Conservation (phyloP, 1,140 invertebrate species). For the Neuroterus valhalla region DNA sequence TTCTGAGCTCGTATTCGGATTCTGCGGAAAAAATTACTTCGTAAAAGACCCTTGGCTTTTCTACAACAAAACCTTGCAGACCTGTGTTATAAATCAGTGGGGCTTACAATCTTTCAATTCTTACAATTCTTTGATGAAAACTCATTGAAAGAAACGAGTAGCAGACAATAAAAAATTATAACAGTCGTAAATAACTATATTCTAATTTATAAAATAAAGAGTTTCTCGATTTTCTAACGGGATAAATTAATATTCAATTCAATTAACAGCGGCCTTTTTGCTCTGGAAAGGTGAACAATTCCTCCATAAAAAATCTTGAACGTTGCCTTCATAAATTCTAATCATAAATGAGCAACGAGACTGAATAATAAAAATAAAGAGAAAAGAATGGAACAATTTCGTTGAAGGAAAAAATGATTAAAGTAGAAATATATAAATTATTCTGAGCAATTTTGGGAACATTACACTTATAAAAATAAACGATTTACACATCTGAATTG, state of each 20-base stretch:
- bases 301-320: background rate
- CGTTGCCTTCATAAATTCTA: conserved; percentile 19
- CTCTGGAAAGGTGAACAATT: background rate
- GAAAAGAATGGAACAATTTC: conserved; percentile 11
- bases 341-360: conserved; percentile 18
- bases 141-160: background rate
- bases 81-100: too few species aligned
- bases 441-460: conserved; percentile 4
- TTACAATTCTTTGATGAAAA: background rate
- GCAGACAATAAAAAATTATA: background rate
- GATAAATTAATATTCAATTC: background rate
- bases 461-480: conserved; percentile 10
- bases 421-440: conserved; percentile 1
- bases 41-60: too few species aligned
- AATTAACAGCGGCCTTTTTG: background rate
- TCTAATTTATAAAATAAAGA: too few species aligned
- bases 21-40: too few species aligned
- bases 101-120: background rate
- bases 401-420: background rate
- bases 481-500: background rate
- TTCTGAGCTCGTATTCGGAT: too few species aligned
- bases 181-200: conserved; percentile 25
- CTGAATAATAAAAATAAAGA: background rate
- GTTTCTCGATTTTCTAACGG: too few species aligned
- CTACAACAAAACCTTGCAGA: too few species aligned